These are phyloP conservation scores for Podarcis muralis DNA, from an alignment of 2,113 vertebrate species.

Conservation along the genomic window DNA sequence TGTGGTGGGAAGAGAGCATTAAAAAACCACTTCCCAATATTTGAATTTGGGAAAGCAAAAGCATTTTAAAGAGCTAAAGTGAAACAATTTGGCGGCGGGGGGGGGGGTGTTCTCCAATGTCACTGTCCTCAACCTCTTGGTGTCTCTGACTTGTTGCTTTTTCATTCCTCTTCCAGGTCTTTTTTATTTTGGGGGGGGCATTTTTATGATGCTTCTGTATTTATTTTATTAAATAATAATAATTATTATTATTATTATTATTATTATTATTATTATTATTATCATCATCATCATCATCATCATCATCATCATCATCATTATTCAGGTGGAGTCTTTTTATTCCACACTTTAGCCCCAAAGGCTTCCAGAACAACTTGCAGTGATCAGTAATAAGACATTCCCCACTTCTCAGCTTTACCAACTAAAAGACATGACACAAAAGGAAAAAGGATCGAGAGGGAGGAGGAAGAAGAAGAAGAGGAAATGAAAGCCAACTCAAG, in stretches of 20 bases:
- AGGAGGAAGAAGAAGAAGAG: not conserved
- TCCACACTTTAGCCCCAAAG: no score
- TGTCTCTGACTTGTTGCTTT: not conserved
- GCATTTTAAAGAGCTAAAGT: constrained; percentile 25
- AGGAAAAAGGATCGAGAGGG: no score
- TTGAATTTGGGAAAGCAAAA: constrained; percentile 41
- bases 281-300: no score
- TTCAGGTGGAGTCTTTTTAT: no score
- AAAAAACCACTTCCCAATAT: constrained; percentile 49
- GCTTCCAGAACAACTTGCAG: no score
- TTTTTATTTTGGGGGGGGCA: no score
- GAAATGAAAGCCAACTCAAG: not conserved
- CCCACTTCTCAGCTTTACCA: no score
- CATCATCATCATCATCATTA: no score
- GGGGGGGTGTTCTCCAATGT: not conserved
- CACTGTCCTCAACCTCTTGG: not conserved
- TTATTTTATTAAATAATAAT: not conserved
- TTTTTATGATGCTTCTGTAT: not conserved
- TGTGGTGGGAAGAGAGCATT: constrained; percentile 50
- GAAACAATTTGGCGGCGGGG: not conserved
- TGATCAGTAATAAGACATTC: no score
- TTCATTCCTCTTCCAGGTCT: not conserved
- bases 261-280: no score
- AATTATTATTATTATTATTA: no score
- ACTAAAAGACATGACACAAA: no score